Conservation (phyloP, 2,797 vertebrate genomes). For the Smutsia gigantea region DNA sequence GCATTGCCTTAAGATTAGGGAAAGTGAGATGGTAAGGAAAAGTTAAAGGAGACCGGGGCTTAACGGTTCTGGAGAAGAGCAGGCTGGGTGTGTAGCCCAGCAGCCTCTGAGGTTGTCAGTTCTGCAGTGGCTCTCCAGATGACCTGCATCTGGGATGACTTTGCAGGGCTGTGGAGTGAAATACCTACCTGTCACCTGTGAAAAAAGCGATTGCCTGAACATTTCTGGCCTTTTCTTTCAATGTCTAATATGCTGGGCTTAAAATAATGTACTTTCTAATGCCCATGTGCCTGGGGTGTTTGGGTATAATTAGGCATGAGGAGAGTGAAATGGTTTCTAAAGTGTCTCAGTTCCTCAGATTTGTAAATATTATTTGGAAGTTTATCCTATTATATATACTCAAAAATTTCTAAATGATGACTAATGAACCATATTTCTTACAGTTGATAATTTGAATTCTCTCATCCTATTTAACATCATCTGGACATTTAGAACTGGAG, state of each 20-base stretch:
- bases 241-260: neutral
- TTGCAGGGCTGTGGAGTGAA: neutral
- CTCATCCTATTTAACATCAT: neutral
- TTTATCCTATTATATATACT: constrained; percentile 12
- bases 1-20: neutral
- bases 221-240: neutral
- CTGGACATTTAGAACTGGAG: neutral
- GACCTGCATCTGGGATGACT: neutral
- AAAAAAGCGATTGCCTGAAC: neutral
- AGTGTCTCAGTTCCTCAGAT: neutral
- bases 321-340: neutral
- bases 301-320: neutral
- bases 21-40: neutral
- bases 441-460: neutral
- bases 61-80: neutral
- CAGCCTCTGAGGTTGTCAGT: neutral
- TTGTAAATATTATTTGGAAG: constrained; percentile 28
- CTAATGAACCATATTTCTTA: neutral
- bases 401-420: constrained; percentile 27
- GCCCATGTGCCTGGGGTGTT: neutral
- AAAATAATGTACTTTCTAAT: neutral
- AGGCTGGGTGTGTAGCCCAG: neutral
- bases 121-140: neutral
- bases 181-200: neutral
- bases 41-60: neutral